A percentile compares a stretch with the other conserved stretches of the same genome.
phyloP scores from a whole-genome alignment of 2,888 invertebrate species.

The Caenorhabditis sp. region DNA sequence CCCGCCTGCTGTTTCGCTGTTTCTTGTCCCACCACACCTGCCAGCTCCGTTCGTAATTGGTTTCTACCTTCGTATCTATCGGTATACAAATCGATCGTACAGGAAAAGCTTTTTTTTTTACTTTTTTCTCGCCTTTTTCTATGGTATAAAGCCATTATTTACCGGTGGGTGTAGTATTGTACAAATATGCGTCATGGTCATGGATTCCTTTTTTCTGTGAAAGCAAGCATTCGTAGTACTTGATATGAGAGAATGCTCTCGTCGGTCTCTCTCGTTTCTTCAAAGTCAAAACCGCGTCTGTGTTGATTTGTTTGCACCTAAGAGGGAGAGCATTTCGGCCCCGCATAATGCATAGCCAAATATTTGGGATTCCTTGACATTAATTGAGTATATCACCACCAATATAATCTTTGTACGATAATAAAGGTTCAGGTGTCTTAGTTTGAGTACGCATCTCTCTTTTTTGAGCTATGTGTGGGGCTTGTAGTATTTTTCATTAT shows the following conservation, averaged over 20 bases:
- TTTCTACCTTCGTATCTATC: no score
- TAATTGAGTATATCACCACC: constrained; percentile 30
- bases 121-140: no score
- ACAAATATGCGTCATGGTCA: constrained; percentile 3
- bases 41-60: no score
- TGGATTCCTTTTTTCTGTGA: not conserved
- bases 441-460: no score
- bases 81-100: no score
- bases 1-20: not conserved
- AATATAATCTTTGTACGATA: not conserved
- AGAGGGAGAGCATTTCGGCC: constrained; percentile 5
- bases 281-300: constrained; percentile 17
- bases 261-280: constrained; percentile 16
- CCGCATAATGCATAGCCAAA: constrained; percentile 49
- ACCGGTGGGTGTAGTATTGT: constrained; percentile 1
- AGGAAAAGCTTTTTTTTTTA: no score
- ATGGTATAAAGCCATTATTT: no score
- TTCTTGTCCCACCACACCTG: not conserved
- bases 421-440: no score
- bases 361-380: constrained; percentile 50
- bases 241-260: constrained; percentile 28
- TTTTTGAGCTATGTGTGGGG: no score
- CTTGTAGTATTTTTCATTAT: no score
- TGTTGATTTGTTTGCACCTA: constrained; percentile 16
- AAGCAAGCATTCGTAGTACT: constrained; percentile 29